Evolutionary conservation across 2,113 vertebrate genomes (phyloP), one percentile per base, ranked within the genome.

Genomic region (Scatophagus argus): DNA sequence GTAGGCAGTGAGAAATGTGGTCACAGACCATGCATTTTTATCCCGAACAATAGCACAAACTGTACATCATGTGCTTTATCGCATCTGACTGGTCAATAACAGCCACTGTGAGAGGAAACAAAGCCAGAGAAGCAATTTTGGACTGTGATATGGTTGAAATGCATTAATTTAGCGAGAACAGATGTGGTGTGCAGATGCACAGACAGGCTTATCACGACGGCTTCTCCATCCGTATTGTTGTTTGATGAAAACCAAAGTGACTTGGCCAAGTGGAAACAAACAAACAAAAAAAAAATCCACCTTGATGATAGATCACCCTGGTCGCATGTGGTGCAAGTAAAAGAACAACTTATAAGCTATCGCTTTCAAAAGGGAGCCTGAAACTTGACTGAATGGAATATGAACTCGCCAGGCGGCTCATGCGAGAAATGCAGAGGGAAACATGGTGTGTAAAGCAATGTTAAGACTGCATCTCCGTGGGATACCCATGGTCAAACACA

Each of bases 51-150:
- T 27, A 36, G 31, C 23, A 39, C 70, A 65, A 41, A 74, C 59
- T 56, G 64, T 71, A 43, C 39, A 49, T 56, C 59, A 0, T 44
- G 65, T 87, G 69, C 29, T 76, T 79, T 63, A 89, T 84, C 77
- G 71, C 81, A 83, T 82, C 80, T 84, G 83, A 86, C 86, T 83
- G 80, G 64, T 71, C 85, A 88, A 78, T 84, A 87, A 79, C 70
- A 78, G 43, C 76, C 31, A 14, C 70, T 77, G 77, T 63, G 62
- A 64, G 34, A 64, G 63, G 63, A 68, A 71, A 58, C 84, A 86
- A 72, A 65, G 64, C 55, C 67, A 78, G 32, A 17, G 59, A 64
- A 44, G 46, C 69, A 85, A 85, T 84, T 79, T 75, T 77, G 58
- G 70, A 69, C 64, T 44, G 62, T 79, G 67, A 83, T 80, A 79